phyloP scores from a whole-genome alignment of 2,888 invertebrate genomes.

The Drosophila meridiana region DNA sequence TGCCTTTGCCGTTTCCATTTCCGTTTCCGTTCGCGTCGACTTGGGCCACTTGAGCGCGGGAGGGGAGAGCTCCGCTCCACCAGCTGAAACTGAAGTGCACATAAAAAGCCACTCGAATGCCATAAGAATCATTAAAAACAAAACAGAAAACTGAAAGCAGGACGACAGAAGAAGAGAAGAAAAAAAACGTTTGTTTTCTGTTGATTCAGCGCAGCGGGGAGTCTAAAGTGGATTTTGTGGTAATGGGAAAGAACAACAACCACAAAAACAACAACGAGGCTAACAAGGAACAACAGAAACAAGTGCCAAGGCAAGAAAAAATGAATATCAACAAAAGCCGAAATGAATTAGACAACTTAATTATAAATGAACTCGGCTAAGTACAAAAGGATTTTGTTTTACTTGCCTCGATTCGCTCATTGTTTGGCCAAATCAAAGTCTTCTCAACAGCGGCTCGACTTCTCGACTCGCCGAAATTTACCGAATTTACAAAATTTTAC shows the following conservation, averaged over 20 bases:
- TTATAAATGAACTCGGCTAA: slow-evolving; percentile 75
- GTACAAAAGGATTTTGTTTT: slow-evolving; percentile 71
- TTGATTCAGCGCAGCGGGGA: slow-evolving; percentile 42
- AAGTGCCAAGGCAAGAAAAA: slow-evolving; percentile 49
- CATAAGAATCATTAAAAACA: slow-evolving; percentile 77
- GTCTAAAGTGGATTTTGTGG: slow-evolving; percentile 78
- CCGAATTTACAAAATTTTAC: slow-evolving; percentile 57
- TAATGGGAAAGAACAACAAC: slow-evolving; percentile 61
- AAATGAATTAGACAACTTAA: slow-evolving; percentile 83
- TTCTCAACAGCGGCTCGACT: slow-evolving; percentile 22
- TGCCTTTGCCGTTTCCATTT: slow-evolving; percentile 76
- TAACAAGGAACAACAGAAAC: slow-evolving; percentile 37
- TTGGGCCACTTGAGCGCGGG: slow-evolving; percentile 32
- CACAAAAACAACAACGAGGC: slow-evolving; percentile 36
- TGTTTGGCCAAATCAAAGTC: slow-evolving; percentile 37
- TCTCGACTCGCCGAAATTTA: slow-evolving; percentile 15
- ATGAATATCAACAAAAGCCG: slow-evolving; percentile 67
- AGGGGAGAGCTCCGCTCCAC: slow-evolving; percentile 10
- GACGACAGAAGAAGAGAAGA: slow-evolving; percentile 5
- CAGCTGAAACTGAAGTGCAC: slow-evolving; percentile 67
- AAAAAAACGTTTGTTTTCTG: slow-evolving; percentile 72
- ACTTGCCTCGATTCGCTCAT: slow-evolving; percentile 38
- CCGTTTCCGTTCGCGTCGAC: slow-evolving; percentile 62
- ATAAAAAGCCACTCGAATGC: slow-evolving; percentile 74
- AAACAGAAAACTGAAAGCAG: slow-evolving; percentile 26